These are phyloP conservation scores for Ornithoptera priamus DNA, from an alignment of 2,888 invertebrate genomes.

Conservation along the genomic window DNA sequence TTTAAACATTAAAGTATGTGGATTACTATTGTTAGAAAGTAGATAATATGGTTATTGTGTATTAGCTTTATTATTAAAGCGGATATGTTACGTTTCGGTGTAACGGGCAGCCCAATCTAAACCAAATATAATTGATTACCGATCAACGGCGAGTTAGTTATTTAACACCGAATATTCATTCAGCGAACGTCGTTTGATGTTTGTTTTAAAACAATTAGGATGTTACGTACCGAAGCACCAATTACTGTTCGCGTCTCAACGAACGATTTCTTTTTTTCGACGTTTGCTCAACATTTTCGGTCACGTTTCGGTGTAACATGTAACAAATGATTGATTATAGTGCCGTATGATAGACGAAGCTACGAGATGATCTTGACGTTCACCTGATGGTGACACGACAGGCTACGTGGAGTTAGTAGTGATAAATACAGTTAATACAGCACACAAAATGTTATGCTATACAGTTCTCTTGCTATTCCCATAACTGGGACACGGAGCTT, in stretches of 20 bases:
- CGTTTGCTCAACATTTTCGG: constrained; percentile 14
- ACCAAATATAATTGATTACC: constrained; percentile 23
- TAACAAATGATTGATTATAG: constrained; percentile 10
- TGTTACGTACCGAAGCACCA: constrained; percentile 13
- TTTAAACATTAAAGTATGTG: no score
- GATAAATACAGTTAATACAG: no score
- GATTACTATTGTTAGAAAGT: no score
- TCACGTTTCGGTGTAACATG: constrained; percentile 24
- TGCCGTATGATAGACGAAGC: neutral
- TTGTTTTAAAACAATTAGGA: constrained; percentile 21
- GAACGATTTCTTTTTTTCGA: constrained; percentile 23
- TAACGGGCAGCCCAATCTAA: neutral
- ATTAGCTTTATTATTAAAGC: neutral
- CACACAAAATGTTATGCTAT: no score
- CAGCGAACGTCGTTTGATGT: constrained; percentile 5
- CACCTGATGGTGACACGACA: no score
- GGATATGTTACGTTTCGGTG: constrained; percentile 1
- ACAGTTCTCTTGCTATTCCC: no score
- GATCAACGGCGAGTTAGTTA: constrained; percentile 17
- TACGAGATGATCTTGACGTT: no score
- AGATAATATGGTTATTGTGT: no score
- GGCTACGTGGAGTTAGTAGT: no score
- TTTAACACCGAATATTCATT: constrained; percentile 6
- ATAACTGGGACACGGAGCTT: no score
- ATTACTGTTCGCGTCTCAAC: neutral